Evolutionary conservation across 2,888 invertebrate species (phyloP).

Genomic region (Pyrocoelia pectoralis): DNA sequence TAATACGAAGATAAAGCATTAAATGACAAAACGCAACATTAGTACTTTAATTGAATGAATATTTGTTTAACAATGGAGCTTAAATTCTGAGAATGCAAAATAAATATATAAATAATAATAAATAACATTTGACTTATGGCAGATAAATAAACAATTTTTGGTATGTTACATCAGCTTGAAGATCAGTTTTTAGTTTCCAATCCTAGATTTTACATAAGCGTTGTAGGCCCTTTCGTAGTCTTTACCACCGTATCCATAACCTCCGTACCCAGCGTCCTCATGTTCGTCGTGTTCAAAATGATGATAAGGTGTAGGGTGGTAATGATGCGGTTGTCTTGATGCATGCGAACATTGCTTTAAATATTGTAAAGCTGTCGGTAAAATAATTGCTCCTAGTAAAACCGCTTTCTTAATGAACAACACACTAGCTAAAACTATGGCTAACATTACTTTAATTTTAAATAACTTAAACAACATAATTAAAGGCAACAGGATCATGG

Average conservation of each 20-base stretch:
- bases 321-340: conserved; percentile 64
- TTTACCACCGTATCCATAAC: conserved; percentile 31
- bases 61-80: too few relatives aligned
- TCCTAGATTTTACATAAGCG: conserved; percentile 18
- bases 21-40: too few relatives aligned
- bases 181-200: not conserved
- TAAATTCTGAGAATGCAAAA: too few relatives aligned
- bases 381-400: conserved; percentile 66
- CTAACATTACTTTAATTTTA: conserved; percentile 67
- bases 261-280: conserved; percentile 40
- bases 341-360: conserved; percentile 50
- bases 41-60: too few relatives aligned
- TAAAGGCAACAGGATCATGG: conserved; percentile 62
- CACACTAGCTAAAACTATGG: conserved; percentile 69
- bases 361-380: conserved; percentile 65
- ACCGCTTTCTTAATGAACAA: conserved; percentile 73
- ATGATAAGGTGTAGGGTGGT: conserved; percentile 29
- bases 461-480: conserved; percentile 64
- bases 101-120: not conserved
- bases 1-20: too few relatives aligned
- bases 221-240: conserved; percentile 31
- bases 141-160: conserved; percentile 7
- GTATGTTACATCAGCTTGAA: conserved; percentile 3
- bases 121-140: conserved; percentile 3
- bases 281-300: conserved; percentile 36